Conservation (phyloP, 2,888 invertebrate genomes). For the Volucella bombylans region DNA sequence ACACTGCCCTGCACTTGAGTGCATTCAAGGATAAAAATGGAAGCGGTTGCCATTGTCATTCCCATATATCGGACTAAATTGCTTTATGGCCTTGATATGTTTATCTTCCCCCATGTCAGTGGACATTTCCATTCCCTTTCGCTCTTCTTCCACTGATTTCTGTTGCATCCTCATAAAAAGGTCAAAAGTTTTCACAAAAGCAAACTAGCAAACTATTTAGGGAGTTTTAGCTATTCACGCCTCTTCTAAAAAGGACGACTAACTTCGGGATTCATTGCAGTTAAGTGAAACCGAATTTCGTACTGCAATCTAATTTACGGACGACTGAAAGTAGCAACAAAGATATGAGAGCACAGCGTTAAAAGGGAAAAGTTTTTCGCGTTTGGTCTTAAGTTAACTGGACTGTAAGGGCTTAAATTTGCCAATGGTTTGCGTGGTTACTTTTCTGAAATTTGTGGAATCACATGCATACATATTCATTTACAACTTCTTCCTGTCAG, state of each 20-base stretch:
- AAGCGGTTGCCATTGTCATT: neutral
- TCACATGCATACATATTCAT: too few relatives aligned
- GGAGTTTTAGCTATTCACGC: constrained; percentile 17
- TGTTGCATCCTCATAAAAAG: constrained; percentile 27
- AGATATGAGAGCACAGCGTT: constrained; percentile 3
- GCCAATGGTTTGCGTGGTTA: too few relatives aligned
- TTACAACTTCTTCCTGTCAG: too few relatives aligned
- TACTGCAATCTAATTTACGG: constrained; percentile 57
- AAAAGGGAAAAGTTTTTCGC: constrained; percentile 6
- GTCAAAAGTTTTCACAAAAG: constrained; percentile 48
- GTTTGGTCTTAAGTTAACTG: too few relatives aligned
- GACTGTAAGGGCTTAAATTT: too few relatives aligned
- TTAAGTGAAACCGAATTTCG: constrained; percentile 35
- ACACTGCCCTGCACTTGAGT: constrained; percentile 39
- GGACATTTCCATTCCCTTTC: neutral
- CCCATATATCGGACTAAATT: constrained; percentile 41
- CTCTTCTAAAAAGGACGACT: constrained; percentile 29
- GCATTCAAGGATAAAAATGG: constrained; percentile 34
- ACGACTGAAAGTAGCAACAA: constrained; percentile 38
- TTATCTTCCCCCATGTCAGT: too few relatives aligned
- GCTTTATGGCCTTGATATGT: constrained; percentile 45
- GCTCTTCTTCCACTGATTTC: constrained; percentile 22
- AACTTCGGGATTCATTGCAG: constrained; percentile 51
- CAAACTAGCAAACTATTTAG: constrained; percentile 33
- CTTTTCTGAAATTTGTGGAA: too few relatives aligned